phyloP scores from a whole-genome alignment of 2,888 invertebrate species.

The Aleiodes testaceus region DNA sequence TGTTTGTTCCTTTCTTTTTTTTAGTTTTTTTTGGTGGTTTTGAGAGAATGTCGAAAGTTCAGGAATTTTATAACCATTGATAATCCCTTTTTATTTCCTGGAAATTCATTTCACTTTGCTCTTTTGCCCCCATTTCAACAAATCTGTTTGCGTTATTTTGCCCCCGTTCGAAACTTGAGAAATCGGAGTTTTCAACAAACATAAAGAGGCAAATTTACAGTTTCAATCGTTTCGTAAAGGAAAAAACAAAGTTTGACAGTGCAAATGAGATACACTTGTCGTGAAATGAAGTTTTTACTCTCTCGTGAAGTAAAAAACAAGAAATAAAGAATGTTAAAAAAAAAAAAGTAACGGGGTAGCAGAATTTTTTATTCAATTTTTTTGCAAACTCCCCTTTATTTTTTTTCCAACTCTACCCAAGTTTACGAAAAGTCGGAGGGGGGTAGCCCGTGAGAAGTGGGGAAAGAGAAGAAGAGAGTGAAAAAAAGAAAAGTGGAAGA shows the following conservation, averaged over 20 bases:
- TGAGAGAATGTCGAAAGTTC: constrained; percentile 2
- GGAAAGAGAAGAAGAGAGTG: constrained; percentile 19
- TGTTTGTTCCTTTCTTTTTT: not conserved
- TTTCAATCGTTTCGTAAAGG: constrained; percentile 17
- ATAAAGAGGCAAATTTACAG: constrained; percentile 25
- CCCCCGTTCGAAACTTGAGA: not conserved
- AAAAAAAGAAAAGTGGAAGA: constrained; percentile 15
- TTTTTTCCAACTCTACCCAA: constrained; percentile 11
- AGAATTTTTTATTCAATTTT: not conserved
- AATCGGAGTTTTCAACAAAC: constrained; percentile 9
- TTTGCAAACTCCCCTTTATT: constrained; percentile 5
- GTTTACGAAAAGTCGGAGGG: constrained; percentile 34
- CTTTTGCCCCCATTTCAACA: no score
- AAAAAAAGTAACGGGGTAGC: not conserved
- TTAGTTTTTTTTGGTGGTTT: not conserved
- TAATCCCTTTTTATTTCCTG: not conserved
- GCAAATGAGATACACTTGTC: constrained; percentile 43
- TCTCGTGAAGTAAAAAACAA: not conserved
- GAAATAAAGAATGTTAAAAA: no score
- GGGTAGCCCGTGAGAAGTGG: constrained; percentile 19
- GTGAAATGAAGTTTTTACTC: constrained; percentile 15
- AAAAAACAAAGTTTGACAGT: constrained; percentile 23
- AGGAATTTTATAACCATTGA: not conserved
- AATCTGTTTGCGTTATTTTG: not conserved
- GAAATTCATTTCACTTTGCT: not conserved